Conservation (phyloP, 2,888 invertebrate genomes). For the Panzeria rudis region DNA sequence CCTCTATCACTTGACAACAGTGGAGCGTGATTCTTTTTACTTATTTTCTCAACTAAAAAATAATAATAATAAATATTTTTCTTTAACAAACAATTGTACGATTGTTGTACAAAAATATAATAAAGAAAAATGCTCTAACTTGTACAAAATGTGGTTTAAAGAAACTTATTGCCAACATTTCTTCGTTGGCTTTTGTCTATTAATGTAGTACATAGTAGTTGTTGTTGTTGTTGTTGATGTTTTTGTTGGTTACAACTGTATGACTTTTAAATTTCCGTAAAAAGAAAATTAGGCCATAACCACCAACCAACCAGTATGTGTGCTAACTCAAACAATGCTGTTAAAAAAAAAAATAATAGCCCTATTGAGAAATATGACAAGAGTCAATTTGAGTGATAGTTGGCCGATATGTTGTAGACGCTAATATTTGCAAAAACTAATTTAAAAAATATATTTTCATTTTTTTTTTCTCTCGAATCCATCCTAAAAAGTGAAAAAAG, state of each 20-base stretch:
- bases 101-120: slow-evolving; percentile 20
- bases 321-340: slow-evolving; percentile 2
- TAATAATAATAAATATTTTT: not conserved
- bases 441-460: too few species aligned
- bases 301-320: not conserved
- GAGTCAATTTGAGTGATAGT: not conserved
- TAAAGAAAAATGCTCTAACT: not conserved
- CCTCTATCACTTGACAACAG: slow-evolving; percentile 53
- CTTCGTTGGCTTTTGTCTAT: slow-evolving; percentile 15
- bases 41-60: slow-evolving; percentile 17
- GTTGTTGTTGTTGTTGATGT: slow-evolving; percentile 10
- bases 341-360: not conserved
- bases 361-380: not conserved
- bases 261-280: slow-evolving; percentile 58
- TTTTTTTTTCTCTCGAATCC: too few species aligned
- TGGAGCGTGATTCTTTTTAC: slow-evolving; percentile 47
- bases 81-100: slow-evolving; percentile 26
- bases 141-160: slow-evolving; percentile 24
- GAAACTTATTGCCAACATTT: slow-evolving; percentile 27
- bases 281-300: slow-evolving; percentile 51
- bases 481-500: too few species aligned
- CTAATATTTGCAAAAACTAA: too few species aligned
- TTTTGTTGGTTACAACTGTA: slow-evolving; percentile 35
- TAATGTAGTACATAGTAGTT: not conserved
- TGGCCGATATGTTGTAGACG: too few species aligned